Evolutionary conservation across 2,888 invertebrate species (phyloP), one percentile per base, ranked within the genome.

Genomic region (Sinopyrophorus schimmeli): DNA sequence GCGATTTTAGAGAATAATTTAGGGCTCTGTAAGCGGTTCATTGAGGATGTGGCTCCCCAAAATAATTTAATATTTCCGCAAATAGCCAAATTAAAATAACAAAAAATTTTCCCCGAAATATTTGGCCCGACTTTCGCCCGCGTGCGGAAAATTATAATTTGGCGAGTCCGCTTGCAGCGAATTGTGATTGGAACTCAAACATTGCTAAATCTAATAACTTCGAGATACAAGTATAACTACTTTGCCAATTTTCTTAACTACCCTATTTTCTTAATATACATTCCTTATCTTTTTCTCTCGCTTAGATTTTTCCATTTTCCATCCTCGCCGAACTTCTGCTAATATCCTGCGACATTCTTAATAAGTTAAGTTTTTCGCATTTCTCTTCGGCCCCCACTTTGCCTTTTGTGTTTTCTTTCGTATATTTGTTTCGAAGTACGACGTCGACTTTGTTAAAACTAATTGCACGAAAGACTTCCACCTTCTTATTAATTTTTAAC

Each of bases 341-440:
- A 68, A 68, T 69, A 66, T 64, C 66, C 62, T 57, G 64, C 66
- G 68, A 65, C 66, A 62, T 68, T 65, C 69, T 65, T 70, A 70
- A 70, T 70, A 70, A 69, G 67, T 66, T 65, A 70, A 70, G 62
- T 70, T 70, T 70, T 67, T 64, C 68, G 60, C 67, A 68, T 68
- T 67, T 69, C 65, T 68, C 65, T 63, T 61, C 56, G 56, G 58
- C 57, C 54, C 53, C 54, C 51, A 54, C 54, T 48, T 52, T 53
- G 55, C 53, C 57, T 58, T 57, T 53, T 53, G 56, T 54, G 59
- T 60, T 60, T 60, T 60, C 60, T 57, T 63, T 60, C 64, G 57
- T 61, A 54, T 59, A 59, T 62, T 57, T 61, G 58, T 58, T 61
- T 60, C 58, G 62, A 60, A 60, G 60, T 60, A 62, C 61, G 60